Percentiles rank a stretch among this genome's conserved stretches.
Conservation (phyloP, 2,888 invertebrate genomes). For the Thumatha senex region DNA sequence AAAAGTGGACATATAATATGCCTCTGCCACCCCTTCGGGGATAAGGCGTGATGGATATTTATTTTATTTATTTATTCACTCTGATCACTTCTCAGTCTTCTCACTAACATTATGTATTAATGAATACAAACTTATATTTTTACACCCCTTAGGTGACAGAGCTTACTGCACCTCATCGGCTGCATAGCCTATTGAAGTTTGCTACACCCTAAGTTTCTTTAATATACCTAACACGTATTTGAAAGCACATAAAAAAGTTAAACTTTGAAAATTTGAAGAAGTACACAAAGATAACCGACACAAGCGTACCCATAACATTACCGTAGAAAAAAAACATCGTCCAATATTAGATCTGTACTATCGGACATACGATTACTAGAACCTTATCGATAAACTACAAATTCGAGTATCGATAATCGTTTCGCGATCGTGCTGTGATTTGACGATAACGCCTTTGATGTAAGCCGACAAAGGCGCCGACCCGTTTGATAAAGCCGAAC, state of each 20-base stretch:
- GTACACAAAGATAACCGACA: slow-evolving; percentile 26
- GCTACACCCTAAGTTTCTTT: background rate
- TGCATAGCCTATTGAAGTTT: too few species aligned
- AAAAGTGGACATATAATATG: too few species aligned
- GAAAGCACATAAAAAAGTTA: background rate
- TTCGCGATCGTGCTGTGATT: slow-evolving; percentile 45
- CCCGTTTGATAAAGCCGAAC: slow-evolving; percentile 49
- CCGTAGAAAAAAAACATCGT: slow-evolving; percentile 23
- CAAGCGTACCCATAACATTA: slow-evolving; percentile 13
- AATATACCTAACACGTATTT: background rate
- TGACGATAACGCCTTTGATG: slow-evolving; percentile 44
- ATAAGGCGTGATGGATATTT: too few species aligned
- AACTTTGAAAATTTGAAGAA: background rate
- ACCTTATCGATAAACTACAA: slow-evolving; percentile 37
- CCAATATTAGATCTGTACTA: slow-evolving; percentile 37
- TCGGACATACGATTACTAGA: slow-evolving; percentile 34
- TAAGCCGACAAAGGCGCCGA: slow-evolving; percentile 49
- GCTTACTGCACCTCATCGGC: too few species aligned
- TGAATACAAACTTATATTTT: too few species aligned
- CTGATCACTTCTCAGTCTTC: too few species aligned
- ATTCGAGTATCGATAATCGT: slow-evolving; percentile 40
- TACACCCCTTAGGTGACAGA: too few species aligned
- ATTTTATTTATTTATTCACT: too few species aligned
- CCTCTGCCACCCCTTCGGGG: too few species aligned
- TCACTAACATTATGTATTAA: too few species aligned